Percentiles rank a stretch among this genome's conserved stretches.
These are phyloP conservation scores for Hypanus sabinus DNA, from an alignment of 2,113 vertebrate species.

Conservation along the genomic window DNA sequence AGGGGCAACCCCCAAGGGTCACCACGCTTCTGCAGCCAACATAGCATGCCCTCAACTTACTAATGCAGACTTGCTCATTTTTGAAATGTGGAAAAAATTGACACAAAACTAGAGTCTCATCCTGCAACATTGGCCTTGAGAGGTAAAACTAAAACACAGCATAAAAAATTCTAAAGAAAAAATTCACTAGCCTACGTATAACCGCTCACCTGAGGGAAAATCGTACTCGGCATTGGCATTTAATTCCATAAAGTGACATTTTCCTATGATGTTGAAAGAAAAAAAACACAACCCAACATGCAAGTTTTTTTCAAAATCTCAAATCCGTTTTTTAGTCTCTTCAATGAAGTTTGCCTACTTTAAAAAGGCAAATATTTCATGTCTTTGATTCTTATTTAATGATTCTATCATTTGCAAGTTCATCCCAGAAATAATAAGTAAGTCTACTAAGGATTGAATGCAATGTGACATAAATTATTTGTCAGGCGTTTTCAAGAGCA, in stretches of 20 bases:
- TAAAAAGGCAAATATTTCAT: background rate
- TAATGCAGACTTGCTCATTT: too few species aligned
- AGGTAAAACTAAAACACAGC: background rate
- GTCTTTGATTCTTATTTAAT: conserved; percentile 12
- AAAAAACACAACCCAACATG: background rate
- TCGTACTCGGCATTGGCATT: background rate
- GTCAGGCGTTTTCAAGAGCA: conserved; percentile 17
- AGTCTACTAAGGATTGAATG: conserved; percentile 20
- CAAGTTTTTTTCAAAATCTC: background rate
- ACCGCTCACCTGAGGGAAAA: background rate
- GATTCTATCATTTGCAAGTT: background rate
- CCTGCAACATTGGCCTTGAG: background rate
- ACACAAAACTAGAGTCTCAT: background rate
- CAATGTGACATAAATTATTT: conserved; percentile 35
- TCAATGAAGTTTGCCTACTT: background rate
- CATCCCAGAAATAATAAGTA: conserved; percentile 20
- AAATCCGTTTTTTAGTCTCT: background rate
- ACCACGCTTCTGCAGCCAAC: too few species aligned
- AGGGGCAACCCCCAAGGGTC: too few species aligned
- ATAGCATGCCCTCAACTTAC: too few species aligned
- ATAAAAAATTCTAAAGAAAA: background rate
- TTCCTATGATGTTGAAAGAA: background rate
- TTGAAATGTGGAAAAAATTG: background rate
- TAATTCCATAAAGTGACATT: background rate
- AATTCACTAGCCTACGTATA: background rate